phyloP scores from a whole-genome alignment of 2,888 invertebrate genomes.

The Latrodectus hesperus region DNA sequence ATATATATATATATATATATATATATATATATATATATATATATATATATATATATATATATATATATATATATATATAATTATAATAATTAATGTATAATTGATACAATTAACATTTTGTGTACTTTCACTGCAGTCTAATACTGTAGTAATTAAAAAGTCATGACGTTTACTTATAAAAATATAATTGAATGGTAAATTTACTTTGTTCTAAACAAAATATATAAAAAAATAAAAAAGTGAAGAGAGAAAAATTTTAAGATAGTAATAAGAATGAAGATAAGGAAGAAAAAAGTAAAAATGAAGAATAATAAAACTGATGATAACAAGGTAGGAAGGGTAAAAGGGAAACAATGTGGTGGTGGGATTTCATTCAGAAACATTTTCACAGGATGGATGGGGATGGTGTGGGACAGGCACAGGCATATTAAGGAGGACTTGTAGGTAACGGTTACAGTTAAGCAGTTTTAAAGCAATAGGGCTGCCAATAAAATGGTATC shows the following conservation, averaged over 20 bases:
- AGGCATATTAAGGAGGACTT: background rate
- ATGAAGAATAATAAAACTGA: background rate
- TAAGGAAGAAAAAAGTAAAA: background rate
- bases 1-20: no score
- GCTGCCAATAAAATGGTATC: no score
- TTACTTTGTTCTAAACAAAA: background rate
- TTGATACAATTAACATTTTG: no score
- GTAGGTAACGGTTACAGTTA: background rate
- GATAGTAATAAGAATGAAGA: background rate
- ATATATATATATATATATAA: no score
- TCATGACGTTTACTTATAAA: background rate
- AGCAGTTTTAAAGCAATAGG: conserved; percentile 16
- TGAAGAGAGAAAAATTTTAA: background rate
- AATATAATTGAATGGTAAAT: background rate
- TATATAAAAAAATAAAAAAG: background rate
- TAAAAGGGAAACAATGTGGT: background rate
- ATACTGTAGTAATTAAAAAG: no score
- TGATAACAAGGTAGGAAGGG: conserved; percentile 7
- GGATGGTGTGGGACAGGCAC: conserved; percentile 37
- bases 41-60: no score
- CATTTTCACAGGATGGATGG: background rate
- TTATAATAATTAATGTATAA: no score
- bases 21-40: no score
- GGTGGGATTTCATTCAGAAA: background rate
- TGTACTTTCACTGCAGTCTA: no score